Conservation (phyloP, 2,888 invertebrate species). For the Epirrhoe tristata region DNA sequence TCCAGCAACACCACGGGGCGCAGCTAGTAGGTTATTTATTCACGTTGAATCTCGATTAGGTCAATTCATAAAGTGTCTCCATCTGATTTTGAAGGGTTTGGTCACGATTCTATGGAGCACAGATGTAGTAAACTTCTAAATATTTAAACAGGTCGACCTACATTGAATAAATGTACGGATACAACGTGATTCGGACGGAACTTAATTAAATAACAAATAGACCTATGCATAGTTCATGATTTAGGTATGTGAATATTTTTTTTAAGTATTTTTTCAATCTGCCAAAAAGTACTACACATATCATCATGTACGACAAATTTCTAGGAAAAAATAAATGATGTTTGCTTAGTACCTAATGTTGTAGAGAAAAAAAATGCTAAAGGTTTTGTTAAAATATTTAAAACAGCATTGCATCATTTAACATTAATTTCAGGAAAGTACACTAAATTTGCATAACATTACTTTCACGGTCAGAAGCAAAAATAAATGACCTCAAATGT, state of each 20-base stretch:
- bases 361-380: too few relatives aligned
- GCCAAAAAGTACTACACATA: background rate
- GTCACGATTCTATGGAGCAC: constrained; percentile 32
- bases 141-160: constrained; percentile 43
- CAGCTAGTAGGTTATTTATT: background rate
- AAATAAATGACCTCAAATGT: too few relatives aligned
- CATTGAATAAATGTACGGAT: constrained; percentile 20
- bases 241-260: background rate
- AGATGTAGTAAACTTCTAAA: constrained; percentile 41
- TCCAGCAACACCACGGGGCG: background rate
- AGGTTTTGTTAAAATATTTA: too few relatives aligned
- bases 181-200: constrained; percentile 38
- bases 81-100: constrained; percentile 32
- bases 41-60: background rate
- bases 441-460: too few relatives aligned
- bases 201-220: constrained; percentile 41
- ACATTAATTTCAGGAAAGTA: too few relatives aligned
- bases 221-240: constrained; percentile 1
- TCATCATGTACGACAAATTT: background rate
- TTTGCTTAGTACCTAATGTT: too few relatives aligned
- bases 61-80: constrained; percentile 20
- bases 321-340: background rate
- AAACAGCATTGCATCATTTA: too few relatives aligned
- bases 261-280: background rate
- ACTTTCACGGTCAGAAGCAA: too few relatives aligned